Percentiles rank a stretch among this genome's conserved stretches.
phyloP scores from a whole-genome alignment of 2,797 vertebrate species.

The Gastrophryne carolinensis region DNA sequence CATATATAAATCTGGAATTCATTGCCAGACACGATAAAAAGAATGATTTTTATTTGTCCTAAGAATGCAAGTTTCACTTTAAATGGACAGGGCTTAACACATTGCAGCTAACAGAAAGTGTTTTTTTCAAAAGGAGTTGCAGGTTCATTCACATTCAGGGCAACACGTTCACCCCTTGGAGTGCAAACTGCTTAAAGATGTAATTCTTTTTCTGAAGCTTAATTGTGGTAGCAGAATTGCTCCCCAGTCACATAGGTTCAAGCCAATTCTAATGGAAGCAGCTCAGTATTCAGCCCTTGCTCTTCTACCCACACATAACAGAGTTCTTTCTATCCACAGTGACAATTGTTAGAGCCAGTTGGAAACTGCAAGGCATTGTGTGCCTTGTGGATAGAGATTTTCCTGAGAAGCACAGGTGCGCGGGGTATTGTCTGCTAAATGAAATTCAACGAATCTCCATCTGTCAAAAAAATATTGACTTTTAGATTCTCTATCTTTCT shows the following conservation, averaged over 20 bases:
- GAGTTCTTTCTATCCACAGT: not conserved
- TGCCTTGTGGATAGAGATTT: constrained; percentile 8
- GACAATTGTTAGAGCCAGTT: constrained; percentile 14
- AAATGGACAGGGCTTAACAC: no score
- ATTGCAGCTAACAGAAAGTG: no score
- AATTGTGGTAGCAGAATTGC: constrained; percentile 34
- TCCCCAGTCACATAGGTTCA: constrained; percentile 23
- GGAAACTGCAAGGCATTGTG: constrained; percentile 13
- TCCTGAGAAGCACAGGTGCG: constrained; percentile 34
- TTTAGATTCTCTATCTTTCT: constrained; percentile 5
- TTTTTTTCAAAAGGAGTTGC: no score
- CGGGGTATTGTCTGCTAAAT: constrained; percentile 24
- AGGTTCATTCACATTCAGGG: not conserved
- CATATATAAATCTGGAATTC: no score
- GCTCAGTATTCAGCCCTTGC: constrained; percentile 29
- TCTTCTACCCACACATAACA: constrained; percentile 23
- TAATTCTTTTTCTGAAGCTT: constrained; percentile 24
- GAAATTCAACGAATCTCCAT: constrained; percentile 20
- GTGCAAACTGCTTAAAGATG: constrained; percentile 20
- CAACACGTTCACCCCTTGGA: not conserved
- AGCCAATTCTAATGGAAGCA: constrained; percentile 25
- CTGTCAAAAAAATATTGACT: constrained; percentile 30
- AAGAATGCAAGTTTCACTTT: no score
- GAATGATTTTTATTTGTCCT: no score
- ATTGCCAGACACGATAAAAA: no score